These are phyloP conservation scores for Gila robusta DNA, from an alignment of 2,797 vertebrate species.

Conservation along the genomic window DNA sequence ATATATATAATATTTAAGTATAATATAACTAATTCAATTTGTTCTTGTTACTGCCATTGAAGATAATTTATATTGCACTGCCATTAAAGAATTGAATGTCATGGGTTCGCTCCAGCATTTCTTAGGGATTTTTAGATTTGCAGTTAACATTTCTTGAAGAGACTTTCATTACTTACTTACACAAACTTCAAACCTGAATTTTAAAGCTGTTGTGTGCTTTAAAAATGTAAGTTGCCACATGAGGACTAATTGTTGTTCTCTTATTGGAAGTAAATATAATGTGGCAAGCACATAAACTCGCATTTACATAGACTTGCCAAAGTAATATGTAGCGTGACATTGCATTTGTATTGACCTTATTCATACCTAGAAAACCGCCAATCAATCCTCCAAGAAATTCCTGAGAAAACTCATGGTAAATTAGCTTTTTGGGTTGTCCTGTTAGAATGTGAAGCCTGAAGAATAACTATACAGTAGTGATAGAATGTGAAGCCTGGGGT, in stretches of 20 bases:
- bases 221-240: neutral
- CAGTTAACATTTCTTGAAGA: neutral
- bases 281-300: neutral
- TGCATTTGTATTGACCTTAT: neutral
- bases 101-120: neutral
- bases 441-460: neutral
- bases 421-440: neutral
- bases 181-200: neutral
- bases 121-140: neutral
- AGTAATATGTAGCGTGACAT: neutral
- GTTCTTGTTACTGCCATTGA: neutral
- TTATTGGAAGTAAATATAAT: neutral
- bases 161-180: neutral
- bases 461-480: slow-evolving; percentile 7
- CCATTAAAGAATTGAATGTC: neutral
- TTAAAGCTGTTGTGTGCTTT: neutral
- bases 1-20: neutral
- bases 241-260: neutral
- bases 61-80: neutral
- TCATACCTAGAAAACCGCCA: neutral
- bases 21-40: neutral
- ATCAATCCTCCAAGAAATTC: neutral
- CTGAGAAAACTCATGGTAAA: neutral
- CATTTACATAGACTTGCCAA: neutral
- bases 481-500: neutral